A percentile compares a stretch with the other conserved stretches of the same genome.
Evolutionary conservation across 2,113 vertebrate species (phyloP).

Genomic region (Scatophagus argus): DNA sequence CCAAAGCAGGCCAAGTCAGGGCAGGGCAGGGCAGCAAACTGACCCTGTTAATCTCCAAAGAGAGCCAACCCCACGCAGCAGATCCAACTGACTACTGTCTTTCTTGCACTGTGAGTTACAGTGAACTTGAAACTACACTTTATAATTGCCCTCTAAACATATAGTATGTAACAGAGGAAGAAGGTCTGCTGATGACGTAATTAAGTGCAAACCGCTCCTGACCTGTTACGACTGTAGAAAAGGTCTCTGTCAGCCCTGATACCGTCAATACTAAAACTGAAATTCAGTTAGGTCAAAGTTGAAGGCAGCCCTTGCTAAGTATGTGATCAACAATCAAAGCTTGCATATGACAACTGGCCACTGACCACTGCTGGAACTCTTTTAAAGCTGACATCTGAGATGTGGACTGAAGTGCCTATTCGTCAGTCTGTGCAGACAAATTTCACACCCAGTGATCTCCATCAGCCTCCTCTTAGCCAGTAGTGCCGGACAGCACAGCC

Average conservation of each 20-base stretch:
- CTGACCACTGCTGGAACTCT: slow-evolving; percentile 2
- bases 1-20: slow-evolving; percentile 12
- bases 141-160: background rate
- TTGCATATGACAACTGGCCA: background rate
- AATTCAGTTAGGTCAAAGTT: slow-evolving; percentile 34
- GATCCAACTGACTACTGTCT: background rate
- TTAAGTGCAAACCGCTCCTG: slow-evolving; percentile 23
- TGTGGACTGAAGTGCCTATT: background rate
- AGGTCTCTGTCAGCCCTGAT: slow-evolving; percentile 67
- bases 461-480: slow-evolving; percentile 31
- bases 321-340: background rate
- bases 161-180: background rate
- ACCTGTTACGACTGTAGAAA: slow-evolving; percentile 44
- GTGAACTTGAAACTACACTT: background rate
- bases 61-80: slow-evolving; percentile 27
- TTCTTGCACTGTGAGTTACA: background rate
- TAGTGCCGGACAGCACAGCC: background rate
- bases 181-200: slow-evolving; percentile 22
- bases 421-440: slow-evolving; percentile 2
- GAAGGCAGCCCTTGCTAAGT: background rate
- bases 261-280: slow-evolving; percentile 19
- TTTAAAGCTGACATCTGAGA: background rate
- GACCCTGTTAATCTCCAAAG: slow-evolving; percentile 67
- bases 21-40: slow-evolving; percentile 38
- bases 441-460: slow-evolving; percentile 49